Conservation (phyloP, 2,113 vertebrate genomes). For the Ibidorhyncha struthersii region DNA sequence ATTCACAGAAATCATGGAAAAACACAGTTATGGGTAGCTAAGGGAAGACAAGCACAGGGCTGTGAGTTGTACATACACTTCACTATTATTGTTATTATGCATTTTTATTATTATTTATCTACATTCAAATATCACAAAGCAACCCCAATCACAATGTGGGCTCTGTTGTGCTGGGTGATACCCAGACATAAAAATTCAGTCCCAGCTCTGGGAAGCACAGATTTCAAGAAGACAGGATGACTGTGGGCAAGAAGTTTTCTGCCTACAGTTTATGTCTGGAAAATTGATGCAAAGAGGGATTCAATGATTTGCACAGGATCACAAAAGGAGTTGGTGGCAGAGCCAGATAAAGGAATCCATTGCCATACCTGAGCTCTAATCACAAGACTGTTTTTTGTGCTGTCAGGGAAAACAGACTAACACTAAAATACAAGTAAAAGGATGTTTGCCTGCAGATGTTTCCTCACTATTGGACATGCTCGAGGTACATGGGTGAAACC, state of each 20-base stretch:
- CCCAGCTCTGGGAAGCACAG: background rate
- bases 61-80: background rate
- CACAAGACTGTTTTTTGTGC: background rate
- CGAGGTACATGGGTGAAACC: background rate
- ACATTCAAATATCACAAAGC: background rate
- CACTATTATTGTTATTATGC: background rate
- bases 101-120: background rate
- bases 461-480: background rate
- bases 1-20: background rate
- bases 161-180: background rate
- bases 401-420: background rate
- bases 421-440: background rate
- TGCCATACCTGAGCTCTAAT: background rate
- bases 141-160: accelerated
- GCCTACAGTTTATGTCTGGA: background rate
- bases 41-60: background rate
- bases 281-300: background rate
- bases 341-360: background rate
- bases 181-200: background rate
- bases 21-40: background rate
- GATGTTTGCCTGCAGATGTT: background rate
- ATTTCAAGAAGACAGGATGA: background rate
- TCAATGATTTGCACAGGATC: background rate
- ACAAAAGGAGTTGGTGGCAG: background rate
- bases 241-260: background rate